Evolutionary conservation across 23 tunicate genomes (phyloP).

Genomic region (Phallusia fumigata): DNA sequence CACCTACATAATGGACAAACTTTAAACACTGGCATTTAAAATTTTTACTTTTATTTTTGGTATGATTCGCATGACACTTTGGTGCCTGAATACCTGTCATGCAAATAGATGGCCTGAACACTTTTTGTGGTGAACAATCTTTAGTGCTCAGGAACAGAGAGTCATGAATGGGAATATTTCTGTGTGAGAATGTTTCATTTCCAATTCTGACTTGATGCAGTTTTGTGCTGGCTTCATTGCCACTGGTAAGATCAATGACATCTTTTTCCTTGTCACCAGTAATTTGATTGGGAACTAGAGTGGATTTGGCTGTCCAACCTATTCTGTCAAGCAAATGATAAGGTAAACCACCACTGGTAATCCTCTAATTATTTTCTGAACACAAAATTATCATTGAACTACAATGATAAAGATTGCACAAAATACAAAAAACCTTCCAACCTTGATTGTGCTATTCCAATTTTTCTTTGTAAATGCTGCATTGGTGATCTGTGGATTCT

Average conservation of each 20-base stretch:
- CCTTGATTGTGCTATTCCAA: neutral
- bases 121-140: slow-evolving; percentile 1
- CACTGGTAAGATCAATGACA: too few species aligned
- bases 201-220: neutral
- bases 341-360: too few species aligned
- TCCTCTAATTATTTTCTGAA: too few species aligned
- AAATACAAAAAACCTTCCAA: neutral
- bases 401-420: too few species aligned
- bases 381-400: too few species aligned
- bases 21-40: too few species aligned
- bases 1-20: neutral
- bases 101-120: neutral
- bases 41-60: too few species aligned
- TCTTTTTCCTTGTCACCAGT: too few species aligned
- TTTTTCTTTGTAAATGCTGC: neutral
- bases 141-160: neutral
- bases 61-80: too few species aligned
- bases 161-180: neutral
- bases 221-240: neutral
- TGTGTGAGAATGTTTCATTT: neutral
- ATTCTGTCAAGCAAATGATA: too few species aligned
- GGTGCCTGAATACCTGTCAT: neutral
- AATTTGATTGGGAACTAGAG: too few species aligned
- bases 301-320: too few species aligned
- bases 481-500: neutral